Evolutionary conservation across 2,113 vertebrate genomes (phyloP).

Genomic region (Pseudorasbora parva): DNA sequence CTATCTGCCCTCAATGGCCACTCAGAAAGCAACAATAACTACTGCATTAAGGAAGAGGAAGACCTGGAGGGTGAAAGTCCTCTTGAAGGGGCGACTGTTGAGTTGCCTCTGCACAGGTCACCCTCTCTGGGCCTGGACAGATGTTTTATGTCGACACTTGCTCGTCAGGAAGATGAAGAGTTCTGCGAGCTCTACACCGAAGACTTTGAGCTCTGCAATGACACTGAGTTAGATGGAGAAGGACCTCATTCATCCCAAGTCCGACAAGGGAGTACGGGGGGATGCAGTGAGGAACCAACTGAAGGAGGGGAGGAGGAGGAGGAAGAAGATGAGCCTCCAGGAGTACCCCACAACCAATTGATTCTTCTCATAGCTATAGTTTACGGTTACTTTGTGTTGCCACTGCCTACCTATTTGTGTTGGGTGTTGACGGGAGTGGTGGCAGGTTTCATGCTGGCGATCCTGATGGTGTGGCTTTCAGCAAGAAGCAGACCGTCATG

Average conservation of each 20-base stretch:
- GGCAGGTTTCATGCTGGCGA: constrained; percentile 88
- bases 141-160: constrained; percentile 90
- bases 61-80: constrained; percentile 82
- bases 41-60: constrained; percentile 97
- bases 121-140: constrained; percentile 86
- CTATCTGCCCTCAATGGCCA: constrained; percentile 87
- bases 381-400: constrained; percentile 90
- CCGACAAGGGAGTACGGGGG: constrained; percentile 66
- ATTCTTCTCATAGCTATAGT: constrained; percentile 85
- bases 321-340: constrained; percentile 66
- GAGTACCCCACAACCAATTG: constrained; percentile 84
- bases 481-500: constrained; percentile 76
- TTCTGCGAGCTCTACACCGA: constrained; percentile 93
- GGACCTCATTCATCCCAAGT: constrained; percentile 62
- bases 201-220: constrained; percentile 86
- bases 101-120: constrained; percentile 65
- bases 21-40: constrained; percentile 90
- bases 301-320: constrained; percentile 68
- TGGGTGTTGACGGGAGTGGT: constrained; percentile 87
- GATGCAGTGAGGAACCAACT: constrained; percentile 80
- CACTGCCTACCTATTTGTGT: constrained; percentile 85
- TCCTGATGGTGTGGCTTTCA: constrained; percentile 90
- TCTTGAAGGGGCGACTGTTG: constrained; percentile 64
- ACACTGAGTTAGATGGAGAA: constrained; percentile 81
- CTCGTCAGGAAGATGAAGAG: constrained; percentile 93